Conservation (phyloP, 2,888 invertebrate species). For the Laspeyria flexula region DNA sequence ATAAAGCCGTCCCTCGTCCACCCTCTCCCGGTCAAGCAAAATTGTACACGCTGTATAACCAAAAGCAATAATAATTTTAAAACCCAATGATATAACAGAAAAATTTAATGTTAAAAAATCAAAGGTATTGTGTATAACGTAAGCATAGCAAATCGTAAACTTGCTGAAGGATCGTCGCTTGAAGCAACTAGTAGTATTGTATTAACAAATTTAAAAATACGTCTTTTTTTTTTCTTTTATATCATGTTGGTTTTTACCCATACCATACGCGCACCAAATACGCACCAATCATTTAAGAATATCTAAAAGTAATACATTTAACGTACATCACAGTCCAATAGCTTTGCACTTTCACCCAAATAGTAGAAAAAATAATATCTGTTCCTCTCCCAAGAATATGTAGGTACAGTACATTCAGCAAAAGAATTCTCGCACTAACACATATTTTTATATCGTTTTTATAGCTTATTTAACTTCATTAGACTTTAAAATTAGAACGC, state of each 20-base stretch:
- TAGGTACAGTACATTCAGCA: background rate
- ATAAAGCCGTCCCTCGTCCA: constrained; percentile 56
- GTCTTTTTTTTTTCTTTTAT: background rate
- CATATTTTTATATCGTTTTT: no score
- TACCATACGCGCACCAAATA: no score
- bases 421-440: no score
- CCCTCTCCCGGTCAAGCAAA: constrained; percentile 61
- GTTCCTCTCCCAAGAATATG: background rate
- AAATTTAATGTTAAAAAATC: background rate
- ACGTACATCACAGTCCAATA: constrained; percentile 19
- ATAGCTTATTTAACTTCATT: no score
- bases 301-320: constrained; percentile 9
- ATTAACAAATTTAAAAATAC: no score
- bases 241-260: constrained; percentile 24
- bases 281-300: constrained; percentile 25
- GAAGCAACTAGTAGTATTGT: no score
- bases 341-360: no score
- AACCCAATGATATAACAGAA: background rate
- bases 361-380: constrained; percentile 8
- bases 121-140: no score
- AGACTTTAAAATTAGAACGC: no score
- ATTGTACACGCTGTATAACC: constrained; percentile 55
- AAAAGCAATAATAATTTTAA: constrained; percentile 47
- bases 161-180: no score
- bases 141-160: no score